Conservation (phyloP, 2,888 invertebrate species). For the Ectemnius lituratus region DNA sequence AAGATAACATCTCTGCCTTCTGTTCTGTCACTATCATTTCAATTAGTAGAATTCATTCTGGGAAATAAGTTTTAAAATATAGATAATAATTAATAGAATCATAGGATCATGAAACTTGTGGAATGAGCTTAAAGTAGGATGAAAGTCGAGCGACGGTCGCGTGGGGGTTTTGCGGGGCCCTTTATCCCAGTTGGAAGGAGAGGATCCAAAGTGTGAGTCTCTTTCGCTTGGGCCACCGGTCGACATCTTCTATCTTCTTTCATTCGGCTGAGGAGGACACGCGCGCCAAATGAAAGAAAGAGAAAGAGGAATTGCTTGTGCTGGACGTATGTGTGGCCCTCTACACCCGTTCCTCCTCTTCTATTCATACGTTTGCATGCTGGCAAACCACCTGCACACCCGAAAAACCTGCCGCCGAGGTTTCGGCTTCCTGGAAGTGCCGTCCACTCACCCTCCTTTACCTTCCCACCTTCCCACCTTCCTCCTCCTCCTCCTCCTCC, state of each 20-base stretch:
- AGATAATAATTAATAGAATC: no score
- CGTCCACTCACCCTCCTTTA: no score
- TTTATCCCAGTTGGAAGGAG: background rate
- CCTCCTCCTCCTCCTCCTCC: no score
- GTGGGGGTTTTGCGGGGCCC: background rate
- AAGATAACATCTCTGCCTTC: no score
- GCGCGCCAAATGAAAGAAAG: no score
- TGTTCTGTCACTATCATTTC: no score
- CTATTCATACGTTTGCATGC: conserved; percentile 52
- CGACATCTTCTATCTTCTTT: no score
- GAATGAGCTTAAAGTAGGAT: background rate
- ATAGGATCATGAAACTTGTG: background rate
- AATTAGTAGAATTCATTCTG: no score
- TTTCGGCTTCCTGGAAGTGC: conserved; percentile 37
- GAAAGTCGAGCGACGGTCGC: background rate
- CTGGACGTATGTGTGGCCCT: conserved; percentile 29
- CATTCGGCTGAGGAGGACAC: no score
- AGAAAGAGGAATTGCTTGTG: conserved; percentile 17
- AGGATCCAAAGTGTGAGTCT: background rate
- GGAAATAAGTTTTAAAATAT: no score
- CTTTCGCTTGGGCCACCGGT: no score
- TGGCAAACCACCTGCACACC: conserved; percentile 51
- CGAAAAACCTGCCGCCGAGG: conserved; percentile 48
- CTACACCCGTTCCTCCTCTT: conserved; percentile 46
- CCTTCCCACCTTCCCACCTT: background rate